Evolutionary conservation across 2,113 vertebrate species (phyloP).

Genomic region (Zeus faber): DNA sequence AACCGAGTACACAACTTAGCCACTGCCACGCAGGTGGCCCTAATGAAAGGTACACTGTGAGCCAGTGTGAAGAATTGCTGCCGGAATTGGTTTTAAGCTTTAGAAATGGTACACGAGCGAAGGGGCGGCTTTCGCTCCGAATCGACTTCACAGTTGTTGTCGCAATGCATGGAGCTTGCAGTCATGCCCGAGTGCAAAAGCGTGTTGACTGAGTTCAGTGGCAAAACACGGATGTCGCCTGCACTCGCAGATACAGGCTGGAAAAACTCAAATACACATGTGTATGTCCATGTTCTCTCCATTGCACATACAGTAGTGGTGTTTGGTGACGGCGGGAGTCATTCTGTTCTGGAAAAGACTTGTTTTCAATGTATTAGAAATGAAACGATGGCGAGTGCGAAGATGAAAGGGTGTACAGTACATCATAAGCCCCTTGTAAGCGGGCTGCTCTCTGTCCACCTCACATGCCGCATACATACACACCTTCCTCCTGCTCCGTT

Average conservation of each 20-base stretch:
- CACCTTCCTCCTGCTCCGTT: slow-evolving; percentile 48
- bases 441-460: no score
- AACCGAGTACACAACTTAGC: slow-evolving; percentile 19
- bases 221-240: neutral
- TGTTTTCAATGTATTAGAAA: no score
- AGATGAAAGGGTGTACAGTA: no score
- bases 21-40: slow-evolving; percentile 23
- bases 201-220: no score
- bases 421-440: no score
- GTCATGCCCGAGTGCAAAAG: slow-evolving; percentile 21
- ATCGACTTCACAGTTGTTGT: slow-evolving; percentile 51
- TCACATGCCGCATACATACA: slow-evolving; percentile 35
- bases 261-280: slow-evolving; percentile 13
- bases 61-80: slow-evolving; percentile 58
- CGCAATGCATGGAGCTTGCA: slow-evolving; percentile 37
- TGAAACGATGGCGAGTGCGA: no score
- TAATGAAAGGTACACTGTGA: slow-evolving; percentile 60
- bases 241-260: neutral
- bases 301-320: neutral
- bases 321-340: slow-evolving; percentile 4
- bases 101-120: slow-evolving; percentile 61
- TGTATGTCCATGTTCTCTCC: slow-evolving; percentile 15
- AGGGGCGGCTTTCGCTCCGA: slow-evolving; percentile 52
- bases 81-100: slow-evolving; percentile 64
- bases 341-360: no score